These are phyloP conservation scores for Agelas oroides DNA, from an alignment of 37 sponge, comb jelly and placozoan genomes.

Conservation along the genomic window DNA sequence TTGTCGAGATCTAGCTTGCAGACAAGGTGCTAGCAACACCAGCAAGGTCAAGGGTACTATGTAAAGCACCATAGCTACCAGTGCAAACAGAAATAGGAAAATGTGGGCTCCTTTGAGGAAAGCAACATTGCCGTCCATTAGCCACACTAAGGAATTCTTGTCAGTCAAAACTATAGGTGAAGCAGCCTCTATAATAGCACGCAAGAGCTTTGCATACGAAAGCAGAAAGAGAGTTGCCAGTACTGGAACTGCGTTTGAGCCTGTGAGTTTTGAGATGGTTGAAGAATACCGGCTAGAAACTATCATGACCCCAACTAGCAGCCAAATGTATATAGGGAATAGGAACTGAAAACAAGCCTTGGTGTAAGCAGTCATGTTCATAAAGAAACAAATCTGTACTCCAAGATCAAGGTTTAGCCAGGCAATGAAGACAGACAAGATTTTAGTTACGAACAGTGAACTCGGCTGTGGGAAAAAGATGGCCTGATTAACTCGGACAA, in stretches of 20 bases:
- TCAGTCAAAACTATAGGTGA: neutral
- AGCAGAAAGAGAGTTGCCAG: conserved; percentile 39
- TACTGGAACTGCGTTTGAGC: conserved; percentile 21
- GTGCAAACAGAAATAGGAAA: neutral
- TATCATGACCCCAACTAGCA: neutral
- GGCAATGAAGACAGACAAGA: conserved; percentile 1
- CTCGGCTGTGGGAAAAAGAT: neutral
- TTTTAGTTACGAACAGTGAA: too few relatives aligned
- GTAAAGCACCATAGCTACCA: neutral
- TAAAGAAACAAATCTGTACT: conserved; percentile 29
- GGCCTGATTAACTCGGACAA: conserved; percentile 15
- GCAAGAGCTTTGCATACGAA: conserved; percentile 31
- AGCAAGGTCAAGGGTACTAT: conserved; percentile 14
- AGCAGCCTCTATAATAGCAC: neutral
- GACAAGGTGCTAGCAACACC: neutral
- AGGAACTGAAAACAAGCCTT: conserved; percentile 46
- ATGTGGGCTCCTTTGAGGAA: conserved; percentile 7
- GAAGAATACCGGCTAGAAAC: conserved; percentile 5
- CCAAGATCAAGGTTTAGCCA: conserved; percentile 45
- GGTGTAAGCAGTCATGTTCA: conserved; percentile 18
- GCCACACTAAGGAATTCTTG: neutral
- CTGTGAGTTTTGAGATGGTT: conserved; percentile 4
- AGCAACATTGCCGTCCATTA: conserved; percentile 2
- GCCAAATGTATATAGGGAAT: conserved; percentile 37
- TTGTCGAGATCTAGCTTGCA: neutral